Percentiles rank a stretch among this genome's conserved stretches.
Evolutionary conservation across 2,888 invertebrate genomes (phyloP).

Genomic region (Drosophila trichaetosa): DNA sequence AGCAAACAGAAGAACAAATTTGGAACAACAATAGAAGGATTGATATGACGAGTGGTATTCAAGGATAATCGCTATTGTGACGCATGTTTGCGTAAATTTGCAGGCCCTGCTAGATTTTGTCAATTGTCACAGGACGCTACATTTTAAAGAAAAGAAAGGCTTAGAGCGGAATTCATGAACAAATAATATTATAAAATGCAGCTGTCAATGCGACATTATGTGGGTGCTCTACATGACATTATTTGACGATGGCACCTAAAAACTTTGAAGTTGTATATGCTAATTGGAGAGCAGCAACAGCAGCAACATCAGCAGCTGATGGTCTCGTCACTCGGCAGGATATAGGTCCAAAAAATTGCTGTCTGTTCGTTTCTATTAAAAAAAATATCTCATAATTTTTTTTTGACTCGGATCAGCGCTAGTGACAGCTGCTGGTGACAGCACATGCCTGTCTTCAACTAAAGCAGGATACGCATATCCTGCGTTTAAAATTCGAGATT

Average conservation of each 20-base stretch:
- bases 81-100: conserved; percentile 51
- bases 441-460: conserved; percentile 56
- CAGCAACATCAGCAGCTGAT: conserved; percentile 31
- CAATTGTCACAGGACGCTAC: conserved; percentile 45
- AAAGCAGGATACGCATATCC: conserved; percentile 78
- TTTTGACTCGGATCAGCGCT: conserved; percentile 55
- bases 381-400: conserved; percentile 60
- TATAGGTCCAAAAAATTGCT: conserved; percentile 16
- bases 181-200: conserved; percentile 18
- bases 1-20: conserved; percentile 14
- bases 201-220: conserved; percentile 49
- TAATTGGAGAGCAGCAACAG: conserved; percentile 43
- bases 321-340: conserved; percentile 37
- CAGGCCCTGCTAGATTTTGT: conserved; percentile 25
- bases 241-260: conserved; percentile 19
- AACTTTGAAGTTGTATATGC: conserved; percentile 53
- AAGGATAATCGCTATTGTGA: conserved; percentile 63
- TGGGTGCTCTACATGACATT: conserved; percentile 57
- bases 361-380: conserved; percentile 50
- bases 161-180: conserved; percentile 27
- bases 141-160: conserved; percentile 36
- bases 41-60: conserved; percentile 10
- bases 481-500: conserved; percentile 69
- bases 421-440: conserved; percentile 68
- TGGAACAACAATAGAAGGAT: conserved; percentile 47